phyloP scores from a whole-genome alignment of 2,888 invertebrate species.

The Myopa testacea region DNA sequence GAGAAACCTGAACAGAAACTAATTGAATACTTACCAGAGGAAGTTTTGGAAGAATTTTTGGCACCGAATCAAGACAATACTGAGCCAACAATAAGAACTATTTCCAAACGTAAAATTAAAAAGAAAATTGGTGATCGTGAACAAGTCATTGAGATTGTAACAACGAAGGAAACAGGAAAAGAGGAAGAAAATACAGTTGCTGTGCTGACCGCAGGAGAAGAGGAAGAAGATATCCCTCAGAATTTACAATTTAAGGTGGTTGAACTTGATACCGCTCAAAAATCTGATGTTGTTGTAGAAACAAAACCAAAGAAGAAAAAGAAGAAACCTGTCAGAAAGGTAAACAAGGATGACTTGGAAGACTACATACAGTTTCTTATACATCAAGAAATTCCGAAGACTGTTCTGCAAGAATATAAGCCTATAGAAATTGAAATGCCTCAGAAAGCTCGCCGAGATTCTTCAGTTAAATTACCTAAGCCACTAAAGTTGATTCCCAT shows the following conservation, averaged over 20 bases:
- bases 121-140: constrained; percentile 57
- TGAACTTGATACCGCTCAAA: constrained; percentile 37
- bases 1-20: constrained; percentile 59
- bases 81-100: constrained; percentile 52
- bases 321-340: constrained; percentile 57
- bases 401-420: constrained; percentile 66
- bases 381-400: constrained; percentile 67
- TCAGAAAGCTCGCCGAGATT: constrained; percentile 60
- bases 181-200: constrained; percentile 58
- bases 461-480: constrained; percentile 52
- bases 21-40: constrained; percentile 57
- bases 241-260: constrained; percentile 33
- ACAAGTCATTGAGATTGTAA: constrained; percentile 57
- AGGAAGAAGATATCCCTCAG: constrained; percentile 49
- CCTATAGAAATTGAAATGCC: constrained; percentile 64
- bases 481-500: constrained; percentile 68
- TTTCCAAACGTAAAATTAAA: constrained; percentile 60
- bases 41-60: constrained; percentile 53
- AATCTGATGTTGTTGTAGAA: constrained; percentile 19
- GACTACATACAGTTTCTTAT: constrained; percentile 66
- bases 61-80: constrained; percentile 46
- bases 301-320: constrained; percentile 55
- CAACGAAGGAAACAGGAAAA: constrained; percentile 56
- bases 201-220: constrained; percentile 52
- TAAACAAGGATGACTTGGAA: constrained; percentile 63